A percentile compares a stretch with the other conserved stretches of the same genome.
Evolutionary conservation across 2,113 vertebrate genomes (phyloP).

Genomic region (Ageneiosus marmoratus): DNA sequence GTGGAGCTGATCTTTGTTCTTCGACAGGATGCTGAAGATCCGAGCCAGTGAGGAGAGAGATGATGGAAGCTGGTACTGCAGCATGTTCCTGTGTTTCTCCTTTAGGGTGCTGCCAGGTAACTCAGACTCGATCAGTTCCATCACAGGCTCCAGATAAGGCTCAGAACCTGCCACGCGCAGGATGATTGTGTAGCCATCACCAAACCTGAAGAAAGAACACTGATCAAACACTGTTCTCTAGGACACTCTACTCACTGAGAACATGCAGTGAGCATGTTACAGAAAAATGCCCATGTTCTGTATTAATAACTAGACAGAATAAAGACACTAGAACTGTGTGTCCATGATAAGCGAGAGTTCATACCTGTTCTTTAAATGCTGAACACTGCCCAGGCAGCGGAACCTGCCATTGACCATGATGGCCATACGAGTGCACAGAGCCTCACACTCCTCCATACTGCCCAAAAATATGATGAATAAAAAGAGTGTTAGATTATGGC

Average conservation of each 20-base stretch:
- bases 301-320: neutral
- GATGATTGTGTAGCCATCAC: conserved; percentile 95
- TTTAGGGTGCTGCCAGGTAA: conserved; percentile 93
- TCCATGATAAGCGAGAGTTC: neutral
- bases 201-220: conserved; percentile 77
- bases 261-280: neutral
- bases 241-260: neutral
- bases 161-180: conserved; percentile 88
- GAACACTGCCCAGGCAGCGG: conserved; percentile 93
- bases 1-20: conserved; percentile 89
- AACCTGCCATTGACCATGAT: conserved; percentile 98
- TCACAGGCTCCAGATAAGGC: conserved; percentile 86
- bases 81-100: conserved; percentile 95
- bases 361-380: conserved; percentile 96
- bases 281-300: neutral
- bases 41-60: conserved; percentile 88
- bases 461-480: conserved; percentile 1
- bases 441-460: conserved; percentile 98
- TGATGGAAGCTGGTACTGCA: conserved; percentile 94
- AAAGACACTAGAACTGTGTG: neutral
- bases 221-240: neutral
- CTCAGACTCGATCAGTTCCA: conserved; percentile 87
- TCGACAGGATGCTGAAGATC: conserved; percentile 93
- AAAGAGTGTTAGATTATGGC: neutral
- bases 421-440: conserved; percentile 95